Evolutionary conservation across 2,888 invertebrate species (phyloP).

Genomic region (Chalcosyrphus nemorum): DNA sequence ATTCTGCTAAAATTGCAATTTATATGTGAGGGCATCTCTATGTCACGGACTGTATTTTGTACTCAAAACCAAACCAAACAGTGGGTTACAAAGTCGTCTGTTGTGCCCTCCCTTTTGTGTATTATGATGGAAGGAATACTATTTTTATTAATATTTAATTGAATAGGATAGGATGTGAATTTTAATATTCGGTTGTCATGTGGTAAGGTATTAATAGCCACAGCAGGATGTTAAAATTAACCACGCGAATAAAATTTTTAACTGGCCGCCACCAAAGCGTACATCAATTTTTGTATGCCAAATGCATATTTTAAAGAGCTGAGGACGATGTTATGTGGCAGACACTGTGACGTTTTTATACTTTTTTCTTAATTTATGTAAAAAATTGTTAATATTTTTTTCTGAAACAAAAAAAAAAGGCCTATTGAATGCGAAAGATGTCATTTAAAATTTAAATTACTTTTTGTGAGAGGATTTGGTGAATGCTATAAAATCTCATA

Average conservation of each 20-base stretch:
- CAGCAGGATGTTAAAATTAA: constrained; percentile 69
- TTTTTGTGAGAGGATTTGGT: constrained; percentile 39
- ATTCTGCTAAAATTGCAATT: background rate
- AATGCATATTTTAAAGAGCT: constrained; percentile 60
- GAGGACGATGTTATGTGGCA: constrained; percentile 9
- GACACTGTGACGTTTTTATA: background rate
- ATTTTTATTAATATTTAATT: constrained; percentile 69
- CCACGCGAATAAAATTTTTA: constrained; percentile 57
- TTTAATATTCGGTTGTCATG: constrained; percentile 68
- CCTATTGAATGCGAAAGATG: constrained; percentile 25
- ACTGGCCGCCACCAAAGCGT: constrained; percentile 22
- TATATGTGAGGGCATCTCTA: background rate
- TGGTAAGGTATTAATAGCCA: constrained; percentile 66
- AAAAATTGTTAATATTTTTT: constrained; percentile 13
- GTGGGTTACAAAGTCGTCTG: background rate
- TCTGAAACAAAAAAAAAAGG: background rate
- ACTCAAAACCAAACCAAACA: background rate
- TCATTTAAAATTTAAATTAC: constrained; percentile 66
- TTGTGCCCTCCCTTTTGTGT: too few species aligned
- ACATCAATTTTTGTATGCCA: constrained; percentile 59
- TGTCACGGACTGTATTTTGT: constrained; percentile 36
- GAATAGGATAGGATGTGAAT: constrained; percentile 66
- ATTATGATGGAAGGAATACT: constrained; percentile 8
- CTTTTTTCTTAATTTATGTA: background rate
- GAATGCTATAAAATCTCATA: constrained; percentile 1